A percentile compares a stretch with the other conserved stretches of the same genome.
These are phyloP conservation scores for Heliothis virescens DNA, from an alignment of 1,140 invertebrate genomes.

Conservation along the genomic window DNA sequence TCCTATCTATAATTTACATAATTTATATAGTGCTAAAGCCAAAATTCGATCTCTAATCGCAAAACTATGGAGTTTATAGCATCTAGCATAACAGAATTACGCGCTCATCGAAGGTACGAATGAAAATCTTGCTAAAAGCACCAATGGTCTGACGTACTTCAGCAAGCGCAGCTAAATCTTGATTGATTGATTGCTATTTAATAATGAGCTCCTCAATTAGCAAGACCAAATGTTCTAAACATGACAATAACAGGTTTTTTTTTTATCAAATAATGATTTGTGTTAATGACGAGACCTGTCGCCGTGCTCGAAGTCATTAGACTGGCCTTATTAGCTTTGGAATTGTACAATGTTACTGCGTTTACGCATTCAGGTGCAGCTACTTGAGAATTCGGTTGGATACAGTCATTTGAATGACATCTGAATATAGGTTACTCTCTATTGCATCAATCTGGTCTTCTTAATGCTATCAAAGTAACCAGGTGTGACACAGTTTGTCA, in stretches of 20 bases:
- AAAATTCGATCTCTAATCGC: too few species aligned
- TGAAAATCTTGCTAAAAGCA: too few species aligned
- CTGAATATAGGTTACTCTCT: background rate
- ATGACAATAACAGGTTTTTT: constrained; percentile 6
- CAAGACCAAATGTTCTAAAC: background rate
- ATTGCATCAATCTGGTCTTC: background rate
- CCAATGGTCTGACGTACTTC: too few species aligned
- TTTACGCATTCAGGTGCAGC: background rate
- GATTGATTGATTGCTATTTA: background rate
- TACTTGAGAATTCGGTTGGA: background rate
- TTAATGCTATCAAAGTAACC: background rate
- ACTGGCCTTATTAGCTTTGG: constrained; percentile 9
- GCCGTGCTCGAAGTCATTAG: constrained; percentile 19
- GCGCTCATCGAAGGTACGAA: too few species aligned
- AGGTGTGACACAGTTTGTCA: too few species aligned
- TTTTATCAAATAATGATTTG: constrained; percentile 15
- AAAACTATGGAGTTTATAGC: too few species aligned
- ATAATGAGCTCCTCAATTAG: background rate
- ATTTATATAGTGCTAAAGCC: too few species aligned
- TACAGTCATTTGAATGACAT: constrained; percentile 9
- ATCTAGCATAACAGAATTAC: too few species aligned
- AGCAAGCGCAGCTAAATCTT: too few species aligned
- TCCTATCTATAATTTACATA: too few species aligned
- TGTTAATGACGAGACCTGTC: background rate
- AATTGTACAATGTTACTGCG: constrained; percentile 13